Evolutionary conservation across 1,140 invertebrate species (phyloP), one percentile per base, ranked within the genome.

Genomic region (Sitobion miscanthi): DNA sequence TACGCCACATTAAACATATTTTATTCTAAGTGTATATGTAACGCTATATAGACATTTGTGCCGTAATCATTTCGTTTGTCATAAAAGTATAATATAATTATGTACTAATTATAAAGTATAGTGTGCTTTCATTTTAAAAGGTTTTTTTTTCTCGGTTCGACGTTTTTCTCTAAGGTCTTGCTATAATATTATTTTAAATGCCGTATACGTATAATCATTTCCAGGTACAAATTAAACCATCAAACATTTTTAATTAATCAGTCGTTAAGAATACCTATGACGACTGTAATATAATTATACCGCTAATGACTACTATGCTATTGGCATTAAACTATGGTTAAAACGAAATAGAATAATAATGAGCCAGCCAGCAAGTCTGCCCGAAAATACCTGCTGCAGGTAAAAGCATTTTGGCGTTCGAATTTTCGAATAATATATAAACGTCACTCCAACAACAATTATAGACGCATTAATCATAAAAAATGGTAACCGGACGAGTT

Each of bases 241-340:
- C 62, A 77, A n/a, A 77, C 62, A 35, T 17, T n/a, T 77, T 77
- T 77, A 77, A 77, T 77, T 77, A 77, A 77, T 77, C n/a, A 77
- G 62, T 35, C 62, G n/a, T 77, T 77, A n/a, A 77, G n/a, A 77
- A 77, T 77, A 77, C 14, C 62, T n/a, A 54, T 52, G 49, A 62
- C 62, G 62, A n/a, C 30, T 77, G 62, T 77, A 77, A 77, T 77
- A 77, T 77, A 77, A 77, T 77, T 77, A 77, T 14, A 77, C 62
- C 62, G 62, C n/a, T 77, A 77, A 77, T n/a, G n/a, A 77, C 62
- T 23, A 77, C 62, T 23, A n/a, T 77, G 62, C 14, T 6, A 14
- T 77, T 77, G n/a, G n/a, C 62, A n/a, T 77, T 77, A 77, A 77
- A 77, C n/a, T 77, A n/a, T n/a, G 62, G n/a, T 77, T 77, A n/a